Conservation (phyloP, 2,113 vertebrate species). For the Diglossa brunneiventris region DNA sequence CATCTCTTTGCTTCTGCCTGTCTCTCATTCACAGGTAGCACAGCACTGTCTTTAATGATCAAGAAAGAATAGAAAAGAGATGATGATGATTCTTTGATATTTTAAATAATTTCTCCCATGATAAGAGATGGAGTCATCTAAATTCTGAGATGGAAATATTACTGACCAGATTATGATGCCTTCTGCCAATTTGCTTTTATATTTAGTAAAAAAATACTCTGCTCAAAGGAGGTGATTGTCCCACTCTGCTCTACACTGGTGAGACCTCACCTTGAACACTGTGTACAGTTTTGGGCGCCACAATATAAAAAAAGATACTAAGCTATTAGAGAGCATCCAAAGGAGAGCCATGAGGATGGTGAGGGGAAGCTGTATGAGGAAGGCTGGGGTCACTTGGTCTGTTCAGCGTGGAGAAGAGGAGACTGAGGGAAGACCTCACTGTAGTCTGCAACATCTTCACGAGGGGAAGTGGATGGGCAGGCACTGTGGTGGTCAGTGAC, state of each 20-base stretch:
- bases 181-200: not conserved
- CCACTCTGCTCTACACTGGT: not conserved
- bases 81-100: not conserved
- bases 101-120: not conserved
- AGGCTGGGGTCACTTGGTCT: not conserved
- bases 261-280: not conserved
- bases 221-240: not conserved
- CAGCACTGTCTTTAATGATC: not conserved
- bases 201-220: not conserved
- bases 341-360: not conserved
- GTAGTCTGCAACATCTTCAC: not conserved
- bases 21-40: not conserved
- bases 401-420: not conserved
- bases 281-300: not conserved
- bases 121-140: not conserved
- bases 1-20: not conserved
- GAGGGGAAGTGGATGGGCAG: not conserved
- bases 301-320: not conserved
- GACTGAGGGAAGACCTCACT: not conserved
- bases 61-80: not conserved
- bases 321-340: not conserved
- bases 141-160: not conserved
- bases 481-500: not conserved
- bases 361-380: rapidly evolving
- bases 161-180: not conserved